Percentiles rank a stretch among this genome's conserved stretches.
Conservation (phyloP, 2,888 invertebrate genomes). For the Mystacides longicornis region DNA sequence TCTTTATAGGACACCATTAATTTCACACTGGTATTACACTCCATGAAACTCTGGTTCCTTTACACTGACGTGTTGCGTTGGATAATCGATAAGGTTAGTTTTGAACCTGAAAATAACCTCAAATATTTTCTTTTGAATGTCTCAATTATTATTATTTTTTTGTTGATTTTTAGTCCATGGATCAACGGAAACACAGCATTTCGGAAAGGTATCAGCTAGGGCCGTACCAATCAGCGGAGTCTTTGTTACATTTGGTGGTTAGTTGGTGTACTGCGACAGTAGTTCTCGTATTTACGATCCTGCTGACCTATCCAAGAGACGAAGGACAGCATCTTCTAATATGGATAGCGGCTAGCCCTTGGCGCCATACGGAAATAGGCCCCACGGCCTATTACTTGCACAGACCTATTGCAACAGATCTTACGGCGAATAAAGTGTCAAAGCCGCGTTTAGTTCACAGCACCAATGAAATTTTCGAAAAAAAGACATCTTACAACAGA, state of each 20-base stretch:
- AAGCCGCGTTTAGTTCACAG: not conserved
- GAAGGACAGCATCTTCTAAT: slow-evolving; percentile 6
- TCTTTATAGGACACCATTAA: slow-evolving; percentile 14
- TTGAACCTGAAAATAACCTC: not conserved
- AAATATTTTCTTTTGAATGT: not conserved
- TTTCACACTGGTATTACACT: slow-evolving; percentile 7
- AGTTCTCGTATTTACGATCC: slow-evolving; percentile 8
- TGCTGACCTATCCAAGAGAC: not conserved
- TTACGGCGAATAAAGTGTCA: not conserved
- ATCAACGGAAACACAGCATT: not conserved
- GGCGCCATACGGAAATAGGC: slow-evolving; percentile 18
- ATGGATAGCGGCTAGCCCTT: slow-evolving; percentile 17
- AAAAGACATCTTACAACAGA: not conserved
- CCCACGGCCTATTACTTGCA: slow-evolving; percentile 18
- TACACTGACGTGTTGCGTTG: slow-evolving; percentile 8
- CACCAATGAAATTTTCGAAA: slow-evolving; percentile 1
- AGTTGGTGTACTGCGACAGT: slow-evolving; percentile 10
- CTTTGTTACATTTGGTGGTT: slow-evolving; percentile 7
- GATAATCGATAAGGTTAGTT: not conserved
- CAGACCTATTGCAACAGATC: not conserved
- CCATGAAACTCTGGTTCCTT: slow-evolving; percentile 10
- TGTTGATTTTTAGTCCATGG: not conserved
- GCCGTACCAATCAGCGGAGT: not conserved
- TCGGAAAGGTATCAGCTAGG: not conserved
- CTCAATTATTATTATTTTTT: not conserved